Conservation (phyloP, 2,888 invertebrate species). For the Lepas anatifera region DNA sequence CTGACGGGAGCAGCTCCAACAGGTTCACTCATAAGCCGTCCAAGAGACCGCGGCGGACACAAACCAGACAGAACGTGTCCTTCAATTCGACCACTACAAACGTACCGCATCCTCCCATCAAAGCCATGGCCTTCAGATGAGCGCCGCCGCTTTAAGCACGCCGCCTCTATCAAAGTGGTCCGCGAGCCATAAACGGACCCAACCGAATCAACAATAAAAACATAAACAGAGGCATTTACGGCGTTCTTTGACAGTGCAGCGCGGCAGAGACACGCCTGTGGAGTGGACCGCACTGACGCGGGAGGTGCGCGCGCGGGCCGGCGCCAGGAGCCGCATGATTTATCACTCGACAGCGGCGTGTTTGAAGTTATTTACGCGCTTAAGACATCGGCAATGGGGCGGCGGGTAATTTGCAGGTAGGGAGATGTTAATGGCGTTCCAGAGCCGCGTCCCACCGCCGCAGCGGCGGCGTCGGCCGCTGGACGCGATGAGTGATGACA, state of each 20-base stretch:
- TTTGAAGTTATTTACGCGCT: conserved; percentile 10
- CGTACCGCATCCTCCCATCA: no score
- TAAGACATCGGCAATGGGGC: background rate
- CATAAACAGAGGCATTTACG: conserved; percentile 4
- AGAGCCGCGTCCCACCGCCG: background rate
- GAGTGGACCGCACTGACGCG: background rate
- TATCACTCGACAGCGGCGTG: background rate
- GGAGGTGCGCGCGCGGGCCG: no score
- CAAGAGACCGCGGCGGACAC: no score
- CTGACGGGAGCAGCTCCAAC: no score
- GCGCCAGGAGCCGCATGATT: no score
- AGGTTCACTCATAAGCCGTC: no score
- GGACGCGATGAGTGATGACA: conserved; percentile 5
- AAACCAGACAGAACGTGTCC: no score
- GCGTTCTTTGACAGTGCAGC: no score
- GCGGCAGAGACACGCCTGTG: no score
- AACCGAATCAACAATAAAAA: conserved; percentile 2
- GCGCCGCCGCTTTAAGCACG: background rate
- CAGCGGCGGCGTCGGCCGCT: background rate
- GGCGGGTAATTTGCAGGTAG: background rate
- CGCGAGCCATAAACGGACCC: background rate
- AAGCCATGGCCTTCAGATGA: background rate
- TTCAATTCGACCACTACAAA: no score
- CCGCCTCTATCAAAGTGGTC: background rate
- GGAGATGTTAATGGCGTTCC: conserved; percentile 4